phyloP scores from a whole-genome alignment of 2,113 vertebrate species.

The Bubo scandiacus region DNA sequence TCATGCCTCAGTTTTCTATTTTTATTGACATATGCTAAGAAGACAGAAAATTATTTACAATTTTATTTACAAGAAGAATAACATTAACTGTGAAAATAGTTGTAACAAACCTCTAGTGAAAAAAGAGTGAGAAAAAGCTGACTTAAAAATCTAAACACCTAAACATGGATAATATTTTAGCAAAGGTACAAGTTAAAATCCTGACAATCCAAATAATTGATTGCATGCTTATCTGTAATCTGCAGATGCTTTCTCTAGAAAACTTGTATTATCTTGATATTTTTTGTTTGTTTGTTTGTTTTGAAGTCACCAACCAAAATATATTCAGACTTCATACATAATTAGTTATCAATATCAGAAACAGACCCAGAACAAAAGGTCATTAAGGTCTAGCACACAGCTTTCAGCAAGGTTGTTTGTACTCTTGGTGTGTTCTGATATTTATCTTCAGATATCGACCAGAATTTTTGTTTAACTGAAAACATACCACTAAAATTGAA shows the following conservation, averaged over 20 bases:
- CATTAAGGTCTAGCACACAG: neutral
- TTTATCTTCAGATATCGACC: neutral
- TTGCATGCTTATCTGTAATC: neutral
- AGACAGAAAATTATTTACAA: neutral
- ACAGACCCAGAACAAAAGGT: neutral
- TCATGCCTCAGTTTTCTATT: neutral
- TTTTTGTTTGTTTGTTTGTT: neutral
- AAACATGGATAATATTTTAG: neutral
- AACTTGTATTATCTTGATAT: neutral
- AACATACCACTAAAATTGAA: neutral
- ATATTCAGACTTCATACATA: neutral
- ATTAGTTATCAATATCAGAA: neutral
- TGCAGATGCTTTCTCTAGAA: neutral
- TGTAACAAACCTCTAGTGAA: neutral
- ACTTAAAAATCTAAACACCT: neutral
- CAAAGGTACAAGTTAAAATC: neutral
- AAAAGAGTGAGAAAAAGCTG: neutral
- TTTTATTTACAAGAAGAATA: neutral
- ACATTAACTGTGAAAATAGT: neutral
- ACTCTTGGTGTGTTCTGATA: neutral
- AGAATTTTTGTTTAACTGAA: neutral
- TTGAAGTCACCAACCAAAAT: neutral
- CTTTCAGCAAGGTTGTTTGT: neutral
- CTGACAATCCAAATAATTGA: neutral
- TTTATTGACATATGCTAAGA: neutral